Evolutionary conservation across 1,140 invertebrate species (phyloP), one percentile per base, ranked within the genome.

Genomic region (Drosophila nannoptera): DNA sequence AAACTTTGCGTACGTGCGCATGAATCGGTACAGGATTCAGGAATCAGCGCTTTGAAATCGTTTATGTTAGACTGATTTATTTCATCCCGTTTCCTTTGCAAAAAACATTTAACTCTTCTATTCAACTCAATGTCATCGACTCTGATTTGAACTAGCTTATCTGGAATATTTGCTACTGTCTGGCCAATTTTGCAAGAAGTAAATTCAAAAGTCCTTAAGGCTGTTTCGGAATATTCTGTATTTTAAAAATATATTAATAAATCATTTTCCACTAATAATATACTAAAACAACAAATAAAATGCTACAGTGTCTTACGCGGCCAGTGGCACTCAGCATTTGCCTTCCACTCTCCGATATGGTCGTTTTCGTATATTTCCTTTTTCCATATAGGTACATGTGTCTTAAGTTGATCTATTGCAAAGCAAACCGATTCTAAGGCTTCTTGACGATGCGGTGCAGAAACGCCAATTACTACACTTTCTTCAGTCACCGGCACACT

Each of bases 381-480:
- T 90, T 99, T 99, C 97, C 97, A 99, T 62, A 99, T 97, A 4
- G 97, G 97, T 50, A 98, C 97, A 11, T 90, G 92, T 42, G 93
- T 92, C 91, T 99, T 99, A 0, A 99, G 90, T 66, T 91, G 91
- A 80, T 99, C 94, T 62, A 99, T 97, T 62, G 95, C 94, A 91
- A 92, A 95, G 48, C 94, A 91, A 0, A 97, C 94, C 38, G 97
- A 96, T 81, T 94, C 92, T 5, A 99, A 89, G 5, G 96, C 94
- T 61, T 96, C 95, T 65, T 92, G 90, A 55, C 98, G 91, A 88
- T 99, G 98, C 0, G 94, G 93, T 8, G 97, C 97, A 43, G 96
- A 96, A 43, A 97, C 92, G 0, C 95, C 97, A 74, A 99, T 97
- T 7, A 98, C 92, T 12, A 99, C 94, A 87, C 97, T 98, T 1